phyloP scores from a whole-genome alignment of 1,140 invertebrate genomes.

The Tachypleus tridentatus region DNA sequence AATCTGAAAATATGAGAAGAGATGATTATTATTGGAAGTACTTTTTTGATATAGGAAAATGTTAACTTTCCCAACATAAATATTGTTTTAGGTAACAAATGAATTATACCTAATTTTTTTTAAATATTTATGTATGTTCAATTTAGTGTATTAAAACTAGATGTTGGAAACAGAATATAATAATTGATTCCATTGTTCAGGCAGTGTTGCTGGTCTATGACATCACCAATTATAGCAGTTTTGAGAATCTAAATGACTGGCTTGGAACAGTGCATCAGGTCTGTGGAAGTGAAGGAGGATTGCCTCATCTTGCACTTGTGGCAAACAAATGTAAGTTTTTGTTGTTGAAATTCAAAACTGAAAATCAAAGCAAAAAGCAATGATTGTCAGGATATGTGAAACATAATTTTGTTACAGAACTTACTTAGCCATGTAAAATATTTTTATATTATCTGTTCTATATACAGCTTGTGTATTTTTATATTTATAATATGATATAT shows the following conservation, averaged over 20 bases:
- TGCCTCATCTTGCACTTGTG: slow-evolving; percentile 56
- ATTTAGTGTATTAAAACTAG: neutral
- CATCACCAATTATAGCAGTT: slow-evolving; percentile 65
- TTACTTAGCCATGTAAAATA: too few species aligned
- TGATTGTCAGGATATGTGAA: too few species aligned
- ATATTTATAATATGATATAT: too few species aligned
- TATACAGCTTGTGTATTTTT: too few species aligned
- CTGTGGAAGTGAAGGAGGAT: slow-evolving; percentile 39
- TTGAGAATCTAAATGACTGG: slow-evolving; percentile 65
- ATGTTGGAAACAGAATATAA: too few species aligned
- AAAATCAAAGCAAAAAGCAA: too few species aligned
- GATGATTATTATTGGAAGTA: too few species aligned
- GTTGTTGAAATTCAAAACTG: slow-evolving; percentile 26
- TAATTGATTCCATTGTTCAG: slow-evolving; percentile 39
- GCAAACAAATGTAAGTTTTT: slow-evolving; percentile 64
- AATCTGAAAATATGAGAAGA: too few species aligned
- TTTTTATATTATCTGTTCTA: too few species aligned
- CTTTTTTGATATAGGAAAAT: neutral
- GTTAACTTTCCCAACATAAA: slow-evolving; percentile 10
- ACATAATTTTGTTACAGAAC: too few species aligned
- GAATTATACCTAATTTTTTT: neutral
- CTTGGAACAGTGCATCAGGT: slow-evolving; percentile 48
- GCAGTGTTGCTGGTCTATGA: slow-evolving; percentile 74
- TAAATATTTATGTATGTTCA: neutral
- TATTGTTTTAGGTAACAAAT: neutral